Conservation (phyloP, 1,140 invertebrate species). For the Zaprionus africanus region DNA sequence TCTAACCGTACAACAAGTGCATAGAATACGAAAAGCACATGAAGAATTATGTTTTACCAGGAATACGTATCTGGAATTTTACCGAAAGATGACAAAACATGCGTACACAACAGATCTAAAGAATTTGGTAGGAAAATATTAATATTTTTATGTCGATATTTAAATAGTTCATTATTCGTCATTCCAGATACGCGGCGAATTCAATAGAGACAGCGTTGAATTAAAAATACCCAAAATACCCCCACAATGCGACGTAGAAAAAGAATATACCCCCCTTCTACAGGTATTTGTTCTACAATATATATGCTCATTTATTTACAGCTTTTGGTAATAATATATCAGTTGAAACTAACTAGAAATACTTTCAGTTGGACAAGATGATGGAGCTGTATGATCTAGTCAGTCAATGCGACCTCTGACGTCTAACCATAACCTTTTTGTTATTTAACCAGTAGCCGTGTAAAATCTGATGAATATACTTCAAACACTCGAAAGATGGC, state of each 20-base stretch:
- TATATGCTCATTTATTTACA: neutral
- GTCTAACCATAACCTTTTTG: conserved; percentile 7
- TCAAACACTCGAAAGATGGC: conserved; percentile 63
- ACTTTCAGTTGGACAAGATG: conserved; percentile 46
- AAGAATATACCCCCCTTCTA: conserved; percentile 39
- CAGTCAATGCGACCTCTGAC: conserved; percentile 4
- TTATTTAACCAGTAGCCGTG: conserved; percentile 62
- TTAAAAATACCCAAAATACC: conserved; percentile 51
- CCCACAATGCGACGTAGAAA: neutral
- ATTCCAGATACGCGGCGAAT: conserved; percentile 52
- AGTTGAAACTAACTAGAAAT: conserved; percentile 15
- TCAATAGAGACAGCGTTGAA: conserved; percentile 33
- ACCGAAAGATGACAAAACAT: conserved; percentile 55
- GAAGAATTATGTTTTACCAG: conserved; percentile 37
- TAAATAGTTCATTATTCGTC: neutral
- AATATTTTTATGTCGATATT: neutral
- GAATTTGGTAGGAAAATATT: conserved; percentile 45
- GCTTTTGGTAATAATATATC: neutral
- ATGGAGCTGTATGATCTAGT: conserved; percentile 45
- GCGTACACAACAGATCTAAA: conserved; percentile 52
- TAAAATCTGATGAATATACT: conserved; percentile 45
- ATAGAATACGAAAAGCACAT: conserved; percentile 44
- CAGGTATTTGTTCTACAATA: conserved; percentile 38
- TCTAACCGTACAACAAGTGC: conserved; percentile 49
- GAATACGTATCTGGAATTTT: conserved; percentile 44